Evolutionary conservation across 2,888 invertebrate genomes (phyloP).

Genomic region (Nymphalis polychloros): DNA sequence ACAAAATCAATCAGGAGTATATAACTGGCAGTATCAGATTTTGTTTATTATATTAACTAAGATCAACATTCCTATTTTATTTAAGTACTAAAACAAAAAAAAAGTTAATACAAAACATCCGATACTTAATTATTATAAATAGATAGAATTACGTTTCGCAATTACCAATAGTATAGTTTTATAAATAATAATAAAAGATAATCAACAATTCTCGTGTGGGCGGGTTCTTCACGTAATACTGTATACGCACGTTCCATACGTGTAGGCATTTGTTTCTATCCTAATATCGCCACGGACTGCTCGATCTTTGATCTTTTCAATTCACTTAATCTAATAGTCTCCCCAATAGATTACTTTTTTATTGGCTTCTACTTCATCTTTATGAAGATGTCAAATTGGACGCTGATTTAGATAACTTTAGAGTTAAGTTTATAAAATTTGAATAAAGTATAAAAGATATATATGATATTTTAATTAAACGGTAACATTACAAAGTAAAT

Average conservation of each 20-base stretch:
- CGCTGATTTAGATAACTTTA: constrained; percentile 23
- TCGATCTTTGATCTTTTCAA: constrained; percentile 57
- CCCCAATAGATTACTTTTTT: constrained; percentile 58
- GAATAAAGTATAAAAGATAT: not conserved
- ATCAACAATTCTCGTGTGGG: constrained; percentile 13
- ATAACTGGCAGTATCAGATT: no score
- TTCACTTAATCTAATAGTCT: constrained; percentile 69
- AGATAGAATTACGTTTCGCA: not conserved
- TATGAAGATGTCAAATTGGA: constrained; percentile 22
- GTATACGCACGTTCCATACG: constrained; percentile 32
- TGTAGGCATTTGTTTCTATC: constrained; percentile 31
- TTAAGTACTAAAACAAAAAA: no score
- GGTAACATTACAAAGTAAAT: not conserved
- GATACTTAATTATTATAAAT: no score
- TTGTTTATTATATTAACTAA: constrained; percentile 1
- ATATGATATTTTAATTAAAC: not conserved
- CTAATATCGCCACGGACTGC: constrained; percentile 21
- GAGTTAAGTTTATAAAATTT: not conserved
- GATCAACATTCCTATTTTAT: not conserved
- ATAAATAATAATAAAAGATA: constrained; percentile 12
- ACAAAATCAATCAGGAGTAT: no score
- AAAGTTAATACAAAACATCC: no score
- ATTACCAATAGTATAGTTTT: not conserved
- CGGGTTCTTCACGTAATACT: constrained; percentile 28
- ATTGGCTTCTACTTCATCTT: constrained; percentile 40